Conservation (phyloP, 30 jellyfish, hydroid and myxozoan genomes). For the Chrysaora quinquecirrha region DNA sequence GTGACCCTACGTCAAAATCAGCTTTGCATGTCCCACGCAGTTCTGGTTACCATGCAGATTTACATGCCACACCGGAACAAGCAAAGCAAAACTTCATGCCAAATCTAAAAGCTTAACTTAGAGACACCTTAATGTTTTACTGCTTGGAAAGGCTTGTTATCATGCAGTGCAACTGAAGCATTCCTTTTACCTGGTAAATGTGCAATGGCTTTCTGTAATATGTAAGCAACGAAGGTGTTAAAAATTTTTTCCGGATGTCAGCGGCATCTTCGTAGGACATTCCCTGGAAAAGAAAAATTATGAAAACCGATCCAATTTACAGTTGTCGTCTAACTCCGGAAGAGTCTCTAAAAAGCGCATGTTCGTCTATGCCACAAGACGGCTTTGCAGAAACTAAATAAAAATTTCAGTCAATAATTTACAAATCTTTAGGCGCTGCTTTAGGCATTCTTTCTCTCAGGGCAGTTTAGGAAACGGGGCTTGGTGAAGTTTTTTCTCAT, state of each 20-base stretch:
- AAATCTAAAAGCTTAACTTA: no score
- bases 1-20: no score
- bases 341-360: not conserved
- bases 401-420: no score
- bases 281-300: conserved; percentile 56
- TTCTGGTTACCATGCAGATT: no score
- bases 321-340: not conserved
- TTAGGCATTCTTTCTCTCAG: not conserved
- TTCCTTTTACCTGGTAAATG: conserved; percentile 73
- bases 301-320: not conserved
- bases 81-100: no score
- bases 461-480: not conserved
- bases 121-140: no score
- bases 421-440: not conserved
- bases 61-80: no score
- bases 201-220: conserved; percentile 86
- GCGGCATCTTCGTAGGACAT: conserved; percentile 62
- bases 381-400: not conserved
- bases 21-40: no score
- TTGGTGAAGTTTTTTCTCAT: no score
- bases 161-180: no score
- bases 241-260: conserved; percentile 59
- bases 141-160: no score
- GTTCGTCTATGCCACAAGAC: not conserved
- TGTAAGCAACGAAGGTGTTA: conserved; percentile 80